phyloP scores from a whole-genome alignment of 2,888 invertebrate species.

The Minunthozetes semirufus region DNA sequence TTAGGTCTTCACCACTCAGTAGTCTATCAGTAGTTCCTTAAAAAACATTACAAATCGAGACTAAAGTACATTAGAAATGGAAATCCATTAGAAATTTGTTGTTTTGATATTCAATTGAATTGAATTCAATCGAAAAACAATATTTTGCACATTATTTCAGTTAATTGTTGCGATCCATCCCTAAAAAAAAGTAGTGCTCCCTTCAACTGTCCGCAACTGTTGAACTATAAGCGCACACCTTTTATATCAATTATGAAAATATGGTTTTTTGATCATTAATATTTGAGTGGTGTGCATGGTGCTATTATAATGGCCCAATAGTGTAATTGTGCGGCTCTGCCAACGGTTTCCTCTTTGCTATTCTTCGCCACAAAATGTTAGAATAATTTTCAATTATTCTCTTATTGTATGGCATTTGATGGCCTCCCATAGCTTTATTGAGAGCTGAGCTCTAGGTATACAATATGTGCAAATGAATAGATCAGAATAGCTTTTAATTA shows the following conservation, averaged over 20 bases:
- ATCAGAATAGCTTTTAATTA: not conserved
- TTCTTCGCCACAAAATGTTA: not conserved
- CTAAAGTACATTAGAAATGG: not conserved
- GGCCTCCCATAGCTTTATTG: conserved; percentile 14
- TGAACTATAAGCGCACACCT: not conserved
- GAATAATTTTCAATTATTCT: conserved; percentile 19
- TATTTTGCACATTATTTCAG: too few relatives aligned
- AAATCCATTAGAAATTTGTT: not conserved
- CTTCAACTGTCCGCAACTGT: too few relatives aligned
- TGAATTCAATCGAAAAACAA: too few relatives aligned
- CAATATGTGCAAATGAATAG: conserved; percentile 3
- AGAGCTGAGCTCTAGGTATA: not conserved
- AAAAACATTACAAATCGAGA: not conserved
- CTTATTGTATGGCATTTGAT: not conserved
- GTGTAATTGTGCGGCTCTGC: too few relatives aligned
- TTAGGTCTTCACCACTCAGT: not conserved
- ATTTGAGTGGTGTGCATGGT: not conserved
- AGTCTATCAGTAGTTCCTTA: not conserved
- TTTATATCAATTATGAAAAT: too few relatives aligned
- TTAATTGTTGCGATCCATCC: too few relatives aligned
- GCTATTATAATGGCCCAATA: too few relatives aligned
- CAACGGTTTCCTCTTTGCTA: conserved; percentile 26
- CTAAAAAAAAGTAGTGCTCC: too few relatives aligned
- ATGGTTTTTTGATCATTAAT: not conserved
- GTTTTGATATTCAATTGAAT: too few relatives aligned